Conservation (phyloP, 2,888 invertebrate species). For the Tenthredo livida region DNA sequence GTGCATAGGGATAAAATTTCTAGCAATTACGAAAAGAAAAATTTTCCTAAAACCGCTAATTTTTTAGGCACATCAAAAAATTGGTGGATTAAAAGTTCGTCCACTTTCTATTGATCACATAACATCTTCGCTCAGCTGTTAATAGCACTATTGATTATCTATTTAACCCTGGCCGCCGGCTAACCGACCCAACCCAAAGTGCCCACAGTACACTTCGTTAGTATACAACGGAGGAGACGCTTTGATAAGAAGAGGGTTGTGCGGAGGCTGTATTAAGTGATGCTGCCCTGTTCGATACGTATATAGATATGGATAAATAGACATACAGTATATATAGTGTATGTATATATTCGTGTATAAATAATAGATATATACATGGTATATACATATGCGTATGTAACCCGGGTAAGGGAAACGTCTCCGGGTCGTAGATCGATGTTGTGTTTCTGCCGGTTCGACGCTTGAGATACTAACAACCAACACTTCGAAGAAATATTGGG, state of each 20-base stretch:
- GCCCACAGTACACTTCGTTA: constrained; percentile 32
- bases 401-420: constrained; percentile 33
- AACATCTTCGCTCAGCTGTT: constrained; percentile 38
- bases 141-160: constrained; percentile 50
- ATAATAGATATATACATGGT: neutral
- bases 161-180: constrained; percentile 25
- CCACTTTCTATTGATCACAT: constrained; percentile 43
- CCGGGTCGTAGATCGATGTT: constrained; percentile 44
- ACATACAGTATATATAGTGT: neutral
- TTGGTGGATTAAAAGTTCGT: constrained; percentile 6
- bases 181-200: constrained; percentile 32
- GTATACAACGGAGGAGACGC: neutral
- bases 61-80: neutral
- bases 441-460: constrained; percentile 35
- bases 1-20: neutral
- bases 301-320: neutral
- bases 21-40: neutral
- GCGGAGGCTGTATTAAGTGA: constrained; percentile 19
- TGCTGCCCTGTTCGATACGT: neutral
- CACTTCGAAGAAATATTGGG: constrained; percentile 24
- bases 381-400: neutral
- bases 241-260: constrained; percentile 3
- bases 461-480: neutral
- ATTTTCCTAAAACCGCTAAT: neutral
- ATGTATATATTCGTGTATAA: no score